Conservation (phyloP, 2,888 invertebrate species). For the Chorisops tibialis region DNA sequence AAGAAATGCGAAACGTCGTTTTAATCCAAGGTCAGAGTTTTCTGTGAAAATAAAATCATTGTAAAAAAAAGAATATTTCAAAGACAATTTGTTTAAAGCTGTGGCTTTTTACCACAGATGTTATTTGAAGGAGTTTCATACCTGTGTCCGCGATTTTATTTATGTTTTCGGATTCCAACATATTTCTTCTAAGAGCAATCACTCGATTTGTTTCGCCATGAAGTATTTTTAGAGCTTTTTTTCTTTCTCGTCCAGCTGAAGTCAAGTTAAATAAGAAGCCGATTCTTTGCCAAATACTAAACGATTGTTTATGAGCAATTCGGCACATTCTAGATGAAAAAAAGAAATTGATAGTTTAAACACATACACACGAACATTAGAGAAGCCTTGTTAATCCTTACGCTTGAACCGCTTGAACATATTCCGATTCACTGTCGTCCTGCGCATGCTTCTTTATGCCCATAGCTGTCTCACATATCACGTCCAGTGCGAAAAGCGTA, state of each 20-base stretch:
- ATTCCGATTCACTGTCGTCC: constrained; percentile 62
- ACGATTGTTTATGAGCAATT: constrained; percentile 43
- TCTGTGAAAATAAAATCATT: constrained; percentile 22
- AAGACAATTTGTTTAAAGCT: no score
- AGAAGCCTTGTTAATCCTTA: constrained; percentile 51
- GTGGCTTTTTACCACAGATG: no score
- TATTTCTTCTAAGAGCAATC: constrained; percentile 42
- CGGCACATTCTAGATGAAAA: constrained; percentile 43
- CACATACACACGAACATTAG: not conserved
- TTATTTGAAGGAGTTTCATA: no score
- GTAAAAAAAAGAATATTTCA: not conserved
- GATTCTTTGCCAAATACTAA: constrained; percentile 47
- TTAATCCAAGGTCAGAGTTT: constrained; percentile 40
- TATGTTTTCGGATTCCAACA: constrained; percentile 39
- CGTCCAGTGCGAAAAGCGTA: constrained; percentile 50
- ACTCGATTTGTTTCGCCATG: constrained; percentile 47
- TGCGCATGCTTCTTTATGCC: constrained; percentile 73
- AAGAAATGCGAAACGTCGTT: constrained; percentile 52
- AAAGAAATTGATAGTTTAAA: not conserved
- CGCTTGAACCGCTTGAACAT: constrained; percentile 68
- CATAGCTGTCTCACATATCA: constrained; percentile 70
- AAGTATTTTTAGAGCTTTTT: constrained; percentile 40
- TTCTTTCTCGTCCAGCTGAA: constrained; percentile 36
- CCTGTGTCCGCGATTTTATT: constrained; percentile 35
- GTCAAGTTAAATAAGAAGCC: constrained; percentile 39